phyloP scores from a whole-genome alignment of 2,888 invertebrate species.

The Euplexia lucipara region DNA sequence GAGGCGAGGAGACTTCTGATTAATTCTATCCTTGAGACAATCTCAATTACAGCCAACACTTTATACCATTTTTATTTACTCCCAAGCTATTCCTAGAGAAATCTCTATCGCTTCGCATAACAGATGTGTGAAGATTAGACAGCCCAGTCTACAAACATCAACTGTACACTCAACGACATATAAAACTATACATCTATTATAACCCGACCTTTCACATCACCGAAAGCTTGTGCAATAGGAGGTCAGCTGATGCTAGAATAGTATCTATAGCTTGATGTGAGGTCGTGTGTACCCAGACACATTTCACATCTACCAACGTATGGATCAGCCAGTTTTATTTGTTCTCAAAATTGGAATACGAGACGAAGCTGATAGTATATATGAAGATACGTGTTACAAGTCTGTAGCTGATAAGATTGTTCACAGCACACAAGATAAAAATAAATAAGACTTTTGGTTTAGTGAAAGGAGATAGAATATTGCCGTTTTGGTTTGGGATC shows the following conservation, averaged over 20 bases:
- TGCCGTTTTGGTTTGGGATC: constrained; percentile 10
- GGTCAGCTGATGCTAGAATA: not conserved
- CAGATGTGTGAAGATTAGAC: constrained; percentile 58
- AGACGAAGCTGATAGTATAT: constrained; percentile 61
- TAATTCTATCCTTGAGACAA: constrained; percentile 15
- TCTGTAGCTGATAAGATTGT: constrained; percentile 58
- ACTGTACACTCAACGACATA: constrained; percentile 7
- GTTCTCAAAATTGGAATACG: constrained; percentile 79
- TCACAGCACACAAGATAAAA: constrained; percentile 45
- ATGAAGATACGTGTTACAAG: constrained; percentile 53
- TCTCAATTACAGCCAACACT: constrained; percentile 9
- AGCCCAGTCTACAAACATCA: constrained; percentile 53
- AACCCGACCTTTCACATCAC: not conserved
- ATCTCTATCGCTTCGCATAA: constrained; percentile 14
- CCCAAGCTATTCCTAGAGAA: constrained; percentile 6
- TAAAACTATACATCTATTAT: not conserved
- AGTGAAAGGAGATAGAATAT: constrained; percentile 14
- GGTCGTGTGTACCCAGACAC: constrained; percentile 67
- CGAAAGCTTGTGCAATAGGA: rapidly evolving
- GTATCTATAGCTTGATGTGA: not conserved
- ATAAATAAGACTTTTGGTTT: constrained; percentile 50
- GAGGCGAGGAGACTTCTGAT: too few species aligned
- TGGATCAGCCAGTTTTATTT: constrained; percentile 74
- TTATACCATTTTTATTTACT: constrained; percentile 25
- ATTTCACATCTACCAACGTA: constrained; percentile 67